Evolutionary conservation across 1,140 invertebrate genomes (phyloP), one percentile per base, ranked within the genome.

Genomic region (Ceratina australensis): DNA sequence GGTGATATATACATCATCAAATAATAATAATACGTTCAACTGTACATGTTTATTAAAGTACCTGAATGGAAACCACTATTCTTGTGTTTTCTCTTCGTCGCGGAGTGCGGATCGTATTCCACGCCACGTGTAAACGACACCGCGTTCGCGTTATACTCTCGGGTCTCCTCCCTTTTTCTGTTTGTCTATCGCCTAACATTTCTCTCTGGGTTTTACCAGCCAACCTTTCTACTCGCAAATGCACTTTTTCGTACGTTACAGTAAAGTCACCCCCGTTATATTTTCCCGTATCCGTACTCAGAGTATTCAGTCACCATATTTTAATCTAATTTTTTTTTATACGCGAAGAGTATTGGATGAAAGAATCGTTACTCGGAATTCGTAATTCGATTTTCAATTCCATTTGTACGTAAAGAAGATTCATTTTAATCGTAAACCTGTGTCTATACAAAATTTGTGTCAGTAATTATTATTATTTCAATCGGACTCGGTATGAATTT

Each of bases 41-140:
- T 77, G 74, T 77, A 77, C 74, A 71, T 77, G 57, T 71, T 77
- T 71, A 77, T 77, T 77, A 77, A 71, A 77, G 74, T 77, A 77
- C 74, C 74, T 71, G 74, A 77, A 77, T 77, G 66, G 74, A 77
- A 77, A 71, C 67, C 20, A 42, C n/a, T n/a, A 54, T 42, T 8
- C 57, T 50, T 71, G 74, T 71, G 49, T 77, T 77, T 71, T 77
- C 20, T 77, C 64, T 75, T 61, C n/a, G 42, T 42, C 20, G 12
- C 7, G 42, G 16, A 61, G 20, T 15, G 4, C 49, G 8, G 12
- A 47, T 54, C 47, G 12, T 24, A 16, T 47, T 47, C 28, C 28
- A 42, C 64, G 13, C 18, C 12, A 26, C 24, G 12, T 22, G 63
- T 49, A 67, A 75, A 75, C n/a, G 52, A 75, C 33, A 75, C 42